phyloP scores from a whole-genome alignment of 37 sponge, comb jelly and placozoan genomes.

The Beroe ovata region DNA sequence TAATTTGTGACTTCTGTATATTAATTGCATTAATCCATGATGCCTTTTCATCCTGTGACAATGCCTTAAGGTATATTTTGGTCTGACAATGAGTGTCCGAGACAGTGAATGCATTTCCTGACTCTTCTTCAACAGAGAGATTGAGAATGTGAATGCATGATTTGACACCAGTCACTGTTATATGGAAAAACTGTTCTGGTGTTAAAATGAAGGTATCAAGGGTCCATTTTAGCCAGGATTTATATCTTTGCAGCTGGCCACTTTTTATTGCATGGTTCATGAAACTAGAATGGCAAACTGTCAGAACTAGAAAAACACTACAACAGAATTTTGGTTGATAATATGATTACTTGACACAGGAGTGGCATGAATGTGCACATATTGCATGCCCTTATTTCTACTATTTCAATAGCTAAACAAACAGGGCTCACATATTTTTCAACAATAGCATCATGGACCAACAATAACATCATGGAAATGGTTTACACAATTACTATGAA shows the following conservation, averaged over 20 bases:
- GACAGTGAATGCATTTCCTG: slow-evolving; percentile 9
- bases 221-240: slow-evolving; percentile 35
- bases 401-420: too few species aligned
- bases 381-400: too few species aligned
- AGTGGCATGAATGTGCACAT: too few species aligned
- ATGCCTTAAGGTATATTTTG: slow-evolving; percentile 1
- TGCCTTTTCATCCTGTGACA: background rate
- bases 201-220: background rate
- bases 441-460: too few species aligned
- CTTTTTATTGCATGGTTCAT: background rate
- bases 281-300: too few species aligned
- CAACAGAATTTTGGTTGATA: too few species aligned
- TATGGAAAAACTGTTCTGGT: background rate
- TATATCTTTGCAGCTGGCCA: slow-evolving; percentile 7
- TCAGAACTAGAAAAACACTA: too few species aligned
- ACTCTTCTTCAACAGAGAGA: background rate
- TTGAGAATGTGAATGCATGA: background rate
- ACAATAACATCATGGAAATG: too few species aligned
- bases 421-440: too few species aligned
- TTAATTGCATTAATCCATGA: slow-evolving; percentile 63
- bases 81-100: background rate
- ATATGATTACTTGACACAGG: too few species aligned
- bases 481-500: too few species aligned
- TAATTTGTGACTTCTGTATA: background rate
- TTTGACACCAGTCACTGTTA: background rate